Conservation (phyloP, 2,113 vertebrate species). For the Odontesthes bonariensis region DNA sequence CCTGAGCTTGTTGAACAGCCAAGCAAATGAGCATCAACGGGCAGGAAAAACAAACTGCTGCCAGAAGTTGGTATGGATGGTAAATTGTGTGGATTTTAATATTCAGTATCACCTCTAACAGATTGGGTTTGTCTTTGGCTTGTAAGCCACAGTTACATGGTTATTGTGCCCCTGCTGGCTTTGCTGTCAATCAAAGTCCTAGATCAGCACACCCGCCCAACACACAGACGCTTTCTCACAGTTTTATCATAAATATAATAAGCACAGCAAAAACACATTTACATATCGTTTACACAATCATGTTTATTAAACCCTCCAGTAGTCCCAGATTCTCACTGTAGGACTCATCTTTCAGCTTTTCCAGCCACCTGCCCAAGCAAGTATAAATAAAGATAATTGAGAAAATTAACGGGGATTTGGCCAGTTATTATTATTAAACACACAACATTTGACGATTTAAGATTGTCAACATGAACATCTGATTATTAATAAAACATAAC, state of each 20-base stretch:
- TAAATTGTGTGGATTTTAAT: neutral
- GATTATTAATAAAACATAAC: too few species aligned
- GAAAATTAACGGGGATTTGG: too few species aligned
- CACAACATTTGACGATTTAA: too few species aligned
- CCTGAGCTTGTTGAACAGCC: neutral
- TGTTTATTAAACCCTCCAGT: neutral
- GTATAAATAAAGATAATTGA: too few species aligned
- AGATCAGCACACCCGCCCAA: neutral
- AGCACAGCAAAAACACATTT: neutral
- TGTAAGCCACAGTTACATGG: constrained; percentile 3
- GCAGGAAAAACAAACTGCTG: neutral
- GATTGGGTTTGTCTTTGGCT: constrained; percentile 15
- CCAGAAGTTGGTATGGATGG: neutral
- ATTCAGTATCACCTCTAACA: neutral
- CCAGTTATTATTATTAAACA: too few species aligned
- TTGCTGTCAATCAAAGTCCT: constrained; percentile 3
- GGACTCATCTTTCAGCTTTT: too few species aligned
- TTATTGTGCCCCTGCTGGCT: constrained; percentile 25
- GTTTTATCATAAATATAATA: neutral
- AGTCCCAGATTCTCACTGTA: neutral
- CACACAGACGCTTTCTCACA: neutral
- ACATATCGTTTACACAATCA: neutral
- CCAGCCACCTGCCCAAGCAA: too few species aligned
- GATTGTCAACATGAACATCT: too few species aligned
- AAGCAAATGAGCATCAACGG: neutral